A percentile compares a stretch with the other conserved stretches of the same genome.
phyloP scores from a whole-genome alignment of 2,113 vertebrate species.

The Rhombomys opimus region DNA sequence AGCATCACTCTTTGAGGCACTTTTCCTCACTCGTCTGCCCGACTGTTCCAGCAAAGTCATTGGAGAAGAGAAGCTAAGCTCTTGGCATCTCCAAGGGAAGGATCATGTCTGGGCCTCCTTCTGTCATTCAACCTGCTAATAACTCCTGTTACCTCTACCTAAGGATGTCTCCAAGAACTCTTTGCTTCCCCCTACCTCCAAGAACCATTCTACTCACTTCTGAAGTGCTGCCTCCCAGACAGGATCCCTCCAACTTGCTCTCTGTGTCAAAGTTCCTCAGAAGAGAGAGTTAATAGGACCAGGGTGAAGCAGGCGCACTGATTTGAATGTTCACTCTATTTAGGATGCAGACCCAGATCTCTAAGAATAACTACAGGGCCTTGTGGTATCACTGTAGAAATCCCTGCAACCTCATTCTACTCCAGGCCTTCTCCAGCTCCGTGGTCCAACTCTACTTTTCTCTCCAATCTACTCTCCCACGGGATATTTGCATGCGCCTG shows the following conservation, averaged over 20 bases:
- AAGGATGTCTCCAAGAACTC: neutral
- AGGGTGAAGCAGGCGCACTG: neutral
- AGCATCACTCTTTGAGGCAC: neutral
- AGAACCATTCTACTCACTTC: neutral
- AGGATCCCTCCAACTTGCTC: neutral
- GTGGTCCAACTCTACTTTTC: neutral
- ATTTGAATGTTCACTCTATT: neutral
- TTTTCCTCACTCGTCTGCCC: neutral
- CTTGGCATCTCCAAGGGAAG: neutral
- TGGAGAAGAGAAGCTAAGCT: neutral
- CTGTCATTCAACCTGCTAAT: neutral
- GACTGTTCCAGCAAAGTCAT: neutral
- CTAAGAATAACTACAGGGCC: neutral
- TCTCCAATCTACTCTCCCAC: neutral
- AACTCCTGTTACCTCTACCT: neutral
- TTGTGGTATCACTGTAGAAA: neutral
- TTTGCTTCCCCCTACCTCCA: neutral
- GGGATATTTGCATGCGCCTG: neutral
- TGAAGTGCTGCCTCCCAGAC: neutral
- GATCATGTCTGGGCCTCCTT: neutral
- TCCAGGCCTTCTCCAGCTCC: neutral
- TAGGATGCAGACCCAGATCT: neutral
- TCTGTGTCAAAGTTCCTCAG: neutral
- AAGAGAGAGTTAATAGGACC: neutral
- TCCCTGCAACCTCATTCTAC: neutral